Evolutionary conservation across 2,113 vertebrate genomes (phyloP).

Genomic region (Myotis brandtii): DNA sequence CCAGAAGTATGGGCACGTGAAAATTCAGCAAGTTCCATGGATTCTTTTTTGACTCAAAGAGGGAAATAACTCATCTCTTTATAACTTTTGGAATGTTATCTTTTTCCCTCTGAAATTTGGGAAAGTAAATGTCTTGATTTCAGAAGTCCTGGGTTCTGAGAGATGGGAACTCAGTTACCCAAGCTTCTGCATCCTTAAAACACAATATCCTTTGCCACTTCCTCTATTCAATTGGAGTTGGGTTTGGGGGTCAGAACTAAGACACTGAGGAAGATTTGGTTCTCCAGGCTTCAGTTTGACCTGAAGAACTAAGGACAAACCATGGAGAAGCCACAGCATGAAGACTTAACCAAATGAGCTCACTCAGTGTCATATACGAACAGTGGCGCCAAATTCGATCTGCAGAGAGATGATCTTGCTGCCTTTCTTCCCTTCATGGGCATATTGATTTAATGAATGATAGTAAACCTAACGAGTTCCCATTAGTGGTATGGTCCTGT

Average conservation of each 20-base stretch:
- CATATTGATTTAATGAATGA: conserved; percentile 63
- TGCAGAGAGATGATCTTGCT: not conserved
- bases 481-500: conserved; percentile 28
- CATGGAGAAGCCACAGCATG: not conserved
- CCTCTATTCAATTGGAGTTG: not conserved
- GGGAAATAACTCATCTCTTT: not conserved
- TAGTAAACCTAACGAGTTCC: conserved; percentile 42
- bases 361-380: not conserved
- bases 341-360: conserved; percentile 20
- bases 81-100: not conserved
- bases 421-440: not conserved
- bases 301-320: not conserved
- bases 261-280: not conserved
- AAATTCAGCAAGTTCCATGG: not conserved
- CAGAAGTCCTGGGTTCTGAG: not conserved
- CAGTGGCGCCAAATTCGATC: conserved; percentile 4
- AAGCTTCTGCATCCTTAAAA: not conserved
- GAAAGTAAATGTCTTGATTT: not conserved
- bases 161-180: not conserved
- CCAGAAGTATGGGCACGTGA: not conserved
- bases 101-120: not conserved
- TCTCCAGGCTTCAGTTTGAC: not conserved
- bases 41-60: not conserved
- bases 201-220: not conserved
- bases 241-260: not conserved